phyloP scores from a whole-genome alignment of 2,888 invertebrate genomes.

The Crematogaster levior region DNA sequence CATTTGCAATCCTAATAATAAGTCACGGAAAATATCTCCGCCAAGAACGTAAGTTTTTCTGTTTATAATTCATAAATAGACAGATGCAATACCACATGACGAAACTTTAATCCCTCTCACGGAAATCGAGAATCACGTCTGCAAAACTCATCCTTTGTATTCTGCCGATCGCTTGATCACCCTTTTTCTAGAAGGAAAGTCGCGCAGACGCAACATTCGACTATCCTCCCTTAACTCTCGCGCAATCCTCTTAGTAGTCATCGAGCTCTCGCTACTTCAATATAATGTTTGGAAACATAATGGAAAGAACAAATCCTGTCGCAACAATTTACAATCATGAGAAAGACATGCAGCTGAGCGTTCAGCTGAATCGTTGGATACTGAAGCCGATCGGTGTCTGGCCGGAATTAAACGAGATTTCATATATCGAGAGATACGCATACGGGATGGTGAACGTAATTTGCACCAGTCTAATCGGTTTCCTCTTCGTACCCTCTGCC shows the following conservation, averaged over 20 bases:
- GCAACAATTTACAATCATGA: constrained; percentile 33
- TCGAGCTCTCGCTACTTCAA: background rate
- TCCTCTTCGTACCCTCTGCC: constrained; percentile 70
- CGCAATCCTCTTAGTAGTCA: background rate
- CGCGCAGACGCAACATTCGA: constrained; percentile 42
- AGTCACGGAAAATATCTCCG: background rate
- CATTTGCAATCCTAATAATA: background rate
- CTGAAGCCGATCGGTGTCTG: constrained; percentile 71
- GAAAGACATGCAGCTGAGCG: constrained; percentile 12
- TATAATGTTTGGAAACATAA: background rate
- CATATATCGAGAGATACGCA: constrained; percentile 31
- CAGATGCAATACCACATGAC: background rate
- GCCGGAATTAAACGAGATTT: constrained; percentile 59
- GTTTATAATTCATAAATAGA: constrained; percentile 31
- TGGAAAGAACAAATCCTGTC: background rate
- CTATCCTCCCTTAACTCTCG: background rate
- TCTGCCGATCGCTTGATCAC: constrained; percentile 2
- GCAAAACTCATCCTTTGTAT: constrained; percentile 7
- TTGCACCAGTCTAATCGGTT: constrained; percentile 70
- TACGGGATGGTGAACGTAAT: constrained; percentile 52
- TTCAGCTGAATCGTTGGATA: constrained; percentile 68
- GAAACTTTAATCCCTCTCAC: background rate
- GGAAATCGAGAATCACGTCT: background rate
- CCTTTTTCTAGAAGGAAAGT: background rate
- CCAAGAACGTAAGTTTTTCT: background rate